Evolutionary conservation across 2,113 vertebrate species (phyloP).

Genomic region (Epinephelus moara): DNA sequence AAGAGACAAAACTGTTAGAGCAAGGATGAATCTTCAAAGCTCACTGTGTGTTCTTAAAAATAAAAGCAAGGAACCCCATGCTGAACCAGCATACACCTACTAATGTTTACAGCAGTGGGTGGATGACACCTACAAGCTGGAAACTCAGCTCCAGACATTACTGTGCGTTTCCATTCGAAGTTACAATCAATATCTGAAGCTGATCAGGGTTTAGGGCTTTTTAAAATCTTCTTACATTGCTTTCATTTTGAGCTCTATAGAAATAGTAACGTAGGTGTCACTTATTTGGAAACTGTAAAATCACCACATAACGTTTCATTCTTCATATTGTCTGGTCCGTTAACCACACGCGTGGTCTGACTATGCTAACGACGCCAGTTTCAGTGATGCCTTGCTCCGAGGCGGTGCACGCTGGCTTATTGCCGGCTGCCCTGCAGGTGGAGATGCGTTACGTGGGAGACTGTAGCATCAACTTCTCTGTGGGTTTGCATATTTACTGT

Average conservation of each 20-base stretch:
- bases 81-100: neutral
- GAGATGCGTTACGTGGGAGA: neutral
- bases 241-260: neutral
- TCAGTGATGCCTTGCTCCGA: slow-evolving; percentile 19
- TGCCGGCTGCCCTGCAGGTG: neutral
- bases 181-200: neutral
- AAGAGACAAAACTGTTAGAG: neutral
- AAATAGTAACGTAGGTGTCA: no score
- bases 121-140: neutral
- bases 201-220: neutral
- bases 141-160: slow-evolving; percentile 5
- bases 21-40: neutral
- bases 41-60: neutral
- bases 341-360: neutral
- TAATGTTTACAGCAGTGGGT: slow-evolving; percentile 1
- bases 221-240: no score
- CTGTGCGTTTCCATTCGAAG: slow-evolving; percentile 31
- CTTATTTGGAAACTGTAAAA: neutral
- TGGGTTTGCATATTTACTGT: slow-evolving; percentile 49
- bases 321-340: neutral
- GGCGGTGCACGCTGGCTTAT: neutral
- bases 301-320: neutral
- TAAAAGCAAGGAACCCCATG: neutral
- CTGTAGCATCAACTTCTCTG: neutral
- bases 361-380: slow-evolving; percentile 2